Evolutionary conservation across 2,113 vertebrate genomes (phyloP).

Genomic region (Zosterops japonicus): DNA sequence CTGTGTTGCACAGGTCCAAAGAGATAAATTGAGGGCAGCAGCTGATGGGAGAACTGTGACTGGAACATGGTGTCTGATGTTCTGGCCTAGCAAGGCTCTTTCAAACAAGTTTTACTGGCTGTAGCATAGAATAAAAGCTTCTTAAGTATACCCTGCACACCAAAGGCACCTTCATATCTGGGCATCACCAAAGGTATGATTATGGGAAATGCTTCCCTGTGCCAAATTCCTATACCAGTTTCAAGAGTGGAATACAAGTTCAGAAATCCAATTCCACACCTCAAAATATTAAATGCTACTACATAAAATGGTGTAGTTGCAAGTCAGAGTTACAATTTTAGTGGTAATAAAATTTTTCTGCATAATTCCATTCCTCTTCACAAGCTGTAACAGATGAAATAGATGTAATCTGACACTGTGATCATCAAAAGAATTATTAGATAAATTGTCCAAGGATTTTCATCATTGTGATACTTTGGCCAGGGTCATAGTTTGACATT

Average conservation of each 20-base stretch:
- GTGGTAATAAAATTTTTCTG: not conserved
- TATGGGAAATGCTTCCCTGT: not conserved
- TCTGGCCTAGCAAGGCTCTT: not conserved
- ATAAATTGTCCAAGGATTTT: not conserved
- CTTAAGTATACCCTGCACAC: not conserved
- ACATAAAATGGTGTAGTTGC: not conserved
- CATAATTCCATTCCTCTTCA: not conserved
- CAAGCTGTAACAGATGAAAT: not conserved
- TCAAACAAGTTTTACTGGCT: not conserved
- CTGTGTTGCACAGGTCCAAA: not conserved
- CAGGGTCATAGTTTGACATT: not conserved
- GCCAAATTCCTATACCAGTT: not conserved
- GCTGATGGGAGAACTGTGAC: not conserved
- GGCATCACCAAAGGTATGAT: not conserved
- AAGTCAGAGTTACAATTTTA: not conserved
- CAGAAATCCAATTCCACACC: not conserved
- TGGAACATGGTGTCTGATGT: not conserved
- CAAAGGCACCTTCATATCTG: fast-evolving
- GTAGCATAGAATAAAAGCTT: not conserved
- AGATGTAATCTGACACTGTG: not conserved
- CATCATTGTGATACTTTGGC: not conserved
- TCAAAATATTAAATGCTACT: not conserved
- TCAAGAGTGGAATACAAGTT: not conserved
- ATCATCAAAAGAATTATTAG: not conserved
- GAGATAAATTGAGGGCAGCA: not conserved